Base-by-base conservation (phyloP, 2,113 vertebrate genomes). In the Nothocercus julius region DNA sequence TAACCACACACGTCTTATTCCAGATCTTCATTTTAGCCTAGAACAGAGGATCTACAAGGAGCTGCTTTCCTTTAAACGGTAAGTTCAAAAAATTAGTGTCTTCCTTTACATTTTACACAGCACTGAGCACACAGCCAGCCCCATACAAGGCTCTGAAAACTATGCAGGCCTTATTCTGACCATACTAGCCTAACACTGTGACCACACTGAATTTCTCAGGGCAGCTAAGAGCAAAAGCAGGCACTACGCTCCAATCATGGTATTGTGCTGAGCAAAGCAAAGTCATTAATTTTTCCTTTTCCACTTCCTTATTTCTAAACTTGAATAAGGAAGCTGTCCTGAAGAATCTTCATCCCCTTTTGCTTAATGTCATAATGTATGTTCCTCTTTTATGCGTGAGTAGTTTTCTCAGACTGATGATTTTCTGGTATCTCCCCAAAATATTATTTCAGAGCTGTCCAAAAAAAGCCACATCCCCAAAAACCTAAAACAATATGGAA, bases 281-380 rank as follows among this genome's bases (percentile, higher is more conserved):
- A 93, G 47, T 81, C 40, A 91, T 83, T 87, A 11, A 32, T 88
- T 91, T 97, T 95, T 75, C 90, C 93, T 36, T 90, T 94, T 88
- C 47, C 79, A 88, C 47, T 97, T 96, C 94, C 95, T 84, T 78
- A 88, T 95, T 97, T 97, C 94, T 96, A 95, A 90, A 93, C 95
- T 83, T 91, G 82, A 88, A 95, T 85, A 81, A 85, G 87, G 92
- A 95, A 96, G 90, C 64, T 94, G 68, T 63, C 66, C 61, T 61
- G 56, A 22, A 83, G 62, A 56, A 86, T 82, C 53, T 92, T 95
- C 64, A 92, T 70, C 38, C 73, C 62, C 40, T 81, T 8, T 72
- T 91, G 91, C 56, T 95, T 24, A 83, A 19, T 90, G 82, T 83
- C 51, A 91, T 54, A 91, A 77, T 0, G 0, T 51, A 47, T 45